Percentiles rank a stretch among this genome's conserved stretches.
Conservation (phyloP, 2,113 vertebrate genomes). For the Daboia siamensis region DNA sequence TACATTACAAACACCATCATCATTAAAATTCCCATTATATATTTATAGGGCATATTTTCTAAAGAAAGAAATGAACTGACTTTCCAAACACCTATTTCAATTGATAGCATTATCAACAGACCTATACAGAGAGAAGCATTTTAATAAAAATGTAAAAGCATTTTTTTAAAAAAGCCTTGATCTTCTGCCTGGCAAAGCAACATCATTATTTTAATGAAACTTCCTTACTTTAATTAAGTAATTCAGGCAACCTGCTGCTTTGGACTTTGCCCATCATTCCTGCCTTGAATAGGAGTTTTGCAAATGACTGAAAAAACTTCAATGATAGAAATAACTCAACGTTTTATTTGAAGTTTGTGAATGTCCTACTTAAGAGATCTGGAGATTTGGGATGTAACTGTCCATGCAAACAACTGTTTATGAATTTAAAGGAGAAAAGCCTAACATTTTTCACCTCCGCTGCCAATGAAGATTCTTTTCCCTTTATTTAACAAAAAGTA, state of each 20-base stretch:
- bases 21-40: not conserved
- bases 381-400: not conserved
- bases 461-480: not conserved
- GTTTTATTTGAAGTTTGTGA: not conserved
- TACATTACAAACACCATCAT: not conserved
- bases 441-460: not conserved
- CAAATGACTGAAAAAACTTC: not conserved
- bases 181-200: not conserved
- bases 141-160: not conserved
- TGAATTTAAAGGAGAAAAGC: not conserved
- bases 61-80: not conserved
- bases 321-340: not conserved
- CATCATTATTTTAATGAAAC: not conserved
- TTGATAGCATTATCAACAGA: not conserved
- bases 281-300: not conserved
- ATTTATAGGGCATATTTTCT: not conserved
- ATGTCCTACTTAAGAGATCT: not conserved
- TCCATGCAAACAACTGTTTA: not conserved
- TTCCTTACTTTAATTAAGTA: slow-evolving; percentile 2
- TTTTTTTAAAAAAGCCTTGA: not conserved
- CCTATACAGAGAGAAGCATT: not conserved
- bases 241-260: not conserved
- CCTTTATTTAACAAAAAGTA: not conserved
- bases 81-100: not conserved
- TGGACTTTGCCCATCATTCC: not conserved